Evolutionary conservation across 2,888 invertebrate species (phyloP).

Genomic region (Melikaiella ostensackeni): DNA sequence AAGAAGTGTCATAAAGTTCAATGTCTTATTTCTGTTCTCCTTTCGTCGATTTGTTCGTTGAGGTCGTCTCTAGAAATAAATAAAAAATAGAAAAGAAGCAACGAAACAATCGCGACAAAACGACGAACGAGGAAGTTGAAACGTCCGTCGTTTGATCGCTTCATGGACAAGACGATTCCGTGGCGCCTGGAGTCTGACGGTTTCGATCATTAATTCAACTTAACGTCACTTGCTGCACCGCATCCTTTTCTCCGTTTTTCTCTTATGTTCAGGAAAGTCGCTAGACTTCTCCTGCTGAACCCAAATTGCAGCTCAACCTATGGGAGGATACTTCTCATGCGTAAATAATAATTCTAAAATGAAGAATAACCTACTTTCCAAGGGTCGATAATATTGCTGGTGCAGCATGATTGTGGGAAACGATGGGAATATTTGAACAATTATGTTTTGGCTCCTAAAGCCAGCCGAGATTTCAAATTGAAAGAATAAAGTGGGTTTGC

Average conservation of each 20-base stretch:
- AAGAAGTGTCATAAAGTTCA: not conserved
- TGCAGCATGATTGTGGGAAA: not conserved
- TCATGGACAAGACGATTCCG: conserved; percentile 46
- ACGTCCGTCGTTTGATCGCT: conserved; percentile 31
- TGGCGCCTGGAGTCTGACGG: conserved; percentile 50
- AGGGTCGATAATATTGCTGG: not conserved
- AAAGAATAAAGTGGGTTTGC: too few relatives aligned
- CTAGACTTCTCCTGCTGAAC: not conserved
- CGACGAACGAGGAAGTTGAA: conserved; percentile 16
- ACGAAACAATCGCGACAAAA: conserved; percentile 34
- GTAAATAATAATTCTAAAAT: not conserved
- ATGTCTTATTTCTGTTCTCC: not conserved
- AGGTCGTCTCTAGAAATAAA: conserved; percentile 29
- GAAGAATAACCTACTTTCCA: conserved; percentile 8
- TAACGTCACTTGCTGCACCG: conserved; percentile 27
- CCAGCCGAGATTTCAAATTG: too few relatives aligned
- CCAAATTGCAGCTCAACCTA: not conserved
- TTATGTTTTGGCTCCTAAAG: too few relatives aligned
- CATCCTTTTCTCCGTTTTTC: conserved; percentile 1
- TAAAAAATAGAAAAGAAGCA: not conserved
- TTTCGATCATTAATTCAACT: conserved; percentile 33
- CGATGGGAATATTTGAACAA: too few relatives aligned
- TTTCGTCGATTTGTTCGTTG: conserved; percentile 34
- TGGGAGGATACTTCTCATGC: not conserved
- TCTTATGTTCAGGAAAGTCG: not conserved